Conservation (phyloP, 2,113 vertebrate species). For the Platichthys flesus region DNA sequence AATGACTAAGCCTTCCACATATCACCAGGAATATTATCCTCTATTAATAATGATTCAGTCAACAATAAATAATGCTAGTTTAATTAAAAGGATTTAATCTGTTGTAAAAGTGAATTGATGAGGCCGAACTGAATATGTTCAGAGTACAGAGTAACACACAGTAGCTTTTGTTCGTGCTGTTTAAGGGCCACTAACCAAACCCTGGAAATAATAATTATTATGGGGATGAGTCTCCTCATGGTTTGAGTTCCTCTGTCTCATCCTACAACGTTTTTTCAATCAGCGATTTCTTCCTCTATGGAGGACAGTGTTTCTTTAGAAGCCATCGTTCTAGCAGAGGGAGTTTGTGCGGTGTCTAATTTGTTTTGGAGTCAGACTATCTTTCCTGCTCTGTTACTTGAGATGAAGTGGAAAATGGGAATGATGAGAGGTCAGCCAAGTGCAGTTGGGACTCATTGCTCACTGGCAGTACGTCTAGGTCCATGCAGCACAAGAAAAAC, state of each 20-base stretch:
- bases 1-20: background rate
- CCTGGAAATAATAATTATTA: background rate
- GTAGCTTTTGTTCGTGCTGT: background rate
- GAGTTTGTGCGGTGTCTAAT: constrained; percentile 45
- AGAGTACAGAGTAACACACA: background rate
- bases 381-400: constrained; percentile 36
- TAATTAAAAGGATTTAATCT: background rate
- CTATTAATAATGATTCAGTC: background rate
- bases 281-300: background rate
- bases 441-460: constrained; percentile 55
- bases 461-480: constrained; percentile 21
- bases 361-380: constrained; percentile 43
- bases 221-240: too few relatives aligned
- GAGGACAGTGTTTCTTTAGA: background rate
- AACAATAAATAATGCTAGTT: background rate
- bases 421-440: constrained; percentile 70
- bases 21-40: background rate
- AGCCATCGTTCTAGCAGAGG: background rate
- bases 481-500: constrained; percentile 17
- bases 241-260: background rate
- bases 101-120: background rate
- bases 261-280: background rate
- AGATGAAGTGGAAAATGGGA: constrained; percentile 60
- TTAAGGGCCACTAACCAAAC: background rate
- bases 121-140: background rate